phyloP scores from a whole-genome alignment of 2,888 invertebrate genomes.

The Cheilosia urbana region DNA sequence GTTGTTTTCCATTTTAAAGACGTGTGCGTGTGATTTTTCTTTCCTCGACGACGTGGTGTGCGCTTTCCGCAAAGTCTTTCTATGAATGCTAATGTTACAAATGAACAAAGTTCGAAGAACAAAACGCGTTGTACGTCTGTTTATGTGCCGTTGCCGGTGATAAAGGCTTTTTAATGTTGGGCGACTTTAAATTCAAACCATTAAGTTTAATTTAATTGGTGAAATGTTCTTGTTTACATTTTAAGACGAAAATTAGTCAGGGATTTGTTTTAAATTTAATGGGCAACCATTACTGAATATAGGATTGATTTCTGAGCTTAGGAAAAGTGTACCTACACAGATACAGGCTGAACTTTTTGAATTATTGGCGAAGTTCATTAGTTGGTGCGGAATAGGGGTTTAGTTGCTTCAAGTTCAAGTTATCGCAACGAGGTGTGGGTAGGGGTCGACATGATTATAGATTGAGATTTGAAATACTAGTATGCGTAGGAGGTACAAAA shows the following conservation, averaged over 20 bases:
- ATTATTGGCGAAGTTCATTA: not conserved
- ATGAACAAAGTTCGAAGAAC: slow-evolving; percentile 34
- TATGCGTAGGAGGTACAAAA: no score
- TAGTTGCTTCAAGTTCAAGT: not conserved
- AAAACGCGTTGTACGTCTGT: slow-evolving; percentile 6
- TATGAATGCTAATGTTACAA: slow-evolving; percentile 67
- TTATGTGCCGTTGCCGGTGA: slow-evolving; percentile 1
- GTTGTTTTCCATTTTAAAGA: slow-evolving; percentile 25
- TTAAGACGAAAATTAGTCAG: slow-evolving; percentile 40
- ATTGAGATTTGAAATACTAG: not conserved
- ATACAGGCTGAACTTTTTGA: not conserved
- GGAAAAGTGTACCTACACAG: not conserved
- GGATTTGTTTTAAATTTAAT: slow-evolving; percentile 50
- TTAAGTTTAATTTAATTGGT: slow-evolving; percentile 56
- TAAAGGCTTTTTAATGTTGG: slow-evolving; percentile 8
- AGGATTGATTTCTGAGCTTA: slow-evolving; percentile 11
- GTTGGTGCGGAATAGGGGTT: not conserved
- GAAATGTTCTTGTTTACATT: slow-evolving; percentile 40
- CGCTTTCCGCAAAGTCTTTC: slow-evolving; percentile 29
- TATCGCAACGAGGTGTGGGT: not conserved
- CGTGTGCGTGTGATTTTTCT: slow-evolving; percentile 33
- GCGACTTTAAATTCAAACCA: slow-evolving; percentile 55
- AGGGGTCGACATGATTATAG: no score
- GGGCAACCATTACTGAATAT: slow-evolving; percentile 5
- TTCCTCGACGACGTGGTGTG: slow-evolving; percentile 30